These are phyloP conservation scores for Pituophis catenifer DNA, from an alignment of 2,113 vertebrate species.

Conservation along the genomic window DNA sequence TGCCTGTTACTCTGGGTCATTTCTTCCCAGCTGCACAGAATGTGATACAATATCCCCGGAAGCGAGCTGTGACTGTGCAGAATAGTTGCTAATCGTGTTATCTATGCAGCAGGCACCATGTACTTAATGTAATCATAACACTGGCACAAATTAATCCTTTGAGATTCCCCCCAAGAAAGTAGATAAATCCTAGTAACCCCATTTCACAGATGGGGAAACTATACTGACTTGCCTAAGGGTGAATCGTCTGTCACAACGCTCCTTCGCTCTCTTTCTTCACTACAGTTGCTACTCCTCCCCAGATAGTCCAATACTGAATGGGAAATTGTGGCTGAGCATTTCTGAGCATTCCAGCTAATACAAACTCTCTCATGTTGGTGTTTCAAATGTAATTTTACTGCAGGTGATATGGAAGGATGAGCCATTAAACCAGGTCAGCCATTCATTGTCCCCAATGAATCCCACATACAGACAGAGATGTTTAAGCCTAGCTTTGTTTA, in stretches of 20 bases:
- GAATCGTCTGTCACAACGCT: background rate
- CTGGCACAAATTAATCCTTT: conserved; percentile 3
- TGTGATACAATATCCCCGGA: conserved; percentile 16
- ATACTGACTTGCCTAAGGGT: background rate
- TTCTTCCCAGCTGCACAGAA: conserved; percentile 13
- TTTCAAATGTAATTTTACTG: background rate
- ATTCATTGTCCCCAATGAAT: background rate
- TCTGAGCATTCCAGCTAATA: background rate
- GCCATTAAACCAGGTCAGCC: background rate
- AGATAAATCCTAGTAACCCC: background rate
- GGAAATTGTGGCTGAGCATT: background rate
- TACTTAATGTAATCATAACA: conserved; percentile 15
- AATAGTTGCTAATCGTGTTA: conserved; percentile 21
- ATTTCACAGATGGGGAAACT: background rate
- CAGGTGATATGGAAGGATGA: background rate
- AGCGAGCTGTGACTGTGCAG: conserved; percentile 4
- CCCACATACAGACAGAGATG: background rate
- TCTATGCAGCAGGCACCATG: conserved; percentile 1
- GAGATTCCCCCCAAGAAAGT: background rate
- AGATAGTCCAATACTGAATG: background rate
- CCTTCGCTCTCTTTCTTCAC: background rate
- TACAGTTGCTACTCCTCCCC: background rate
- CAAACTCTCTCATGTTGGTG: background rate
- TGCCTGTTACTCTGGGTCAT: rapidly evolving
- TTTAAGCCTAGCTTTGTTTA: background rate